Evolutionary conservation across 2,888 invertebrate genomes (phyloP), one percentile per base, ranked within the genome.

Genomic region (Liodrosophila aerea): DNA sequence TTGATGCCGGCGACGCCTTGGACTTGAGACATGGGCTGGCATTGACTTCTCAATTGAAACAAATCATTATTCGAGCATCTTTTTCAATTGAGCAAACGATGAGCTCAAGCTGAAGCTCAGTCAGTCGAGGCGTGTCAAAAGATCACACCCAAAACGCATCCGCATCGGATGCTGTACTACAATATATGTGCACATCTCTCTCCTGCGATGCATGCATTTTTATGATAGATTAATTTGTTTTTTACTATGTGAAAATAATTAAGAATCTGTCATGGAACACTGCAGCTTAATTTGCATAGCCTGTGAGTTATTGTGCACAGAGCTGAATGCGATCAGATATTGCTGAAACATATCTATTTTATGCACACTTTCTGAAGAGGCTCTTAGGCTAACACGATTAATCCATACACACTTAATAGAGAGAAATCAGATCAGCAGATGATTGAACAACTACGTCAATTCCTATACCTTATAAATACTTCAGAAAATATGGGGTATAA

Each of bases 21-120:
- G 22, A 22, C 22, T 22, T 22, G 22, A 22, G 22, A 22, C 22
- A 22, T 22, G 22, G 51, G 5, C 33, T 73, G 76, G 52, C 81
- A 81, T 81, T 81, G 81, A 82, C 64, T 81, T 69, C 82, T 85
- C 73, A 81, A 81, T 81, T 81, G 73, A 78, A 82, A 85, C 80
- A 85, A 82, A 85, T 85, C 78, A 85, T 81, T 82, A 82, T 73
- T 84, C 77, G 67, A 78, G 64, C 66, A 69, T 68, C 77, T 62
- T 73, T 62, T 69, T 51, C 70, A 85, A 81, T 82, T 81, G 62
- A 61, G 49, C 52, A 34, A 22, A 34, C 64, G 46, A 46, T 62
- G 76, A 30, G 22, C 53, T 49, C 2, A 40, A 16, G 16, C 40
- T 30, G 43, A 15, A 15, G 27, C 27, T 44, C 36, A 33, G 11